Conservation (phyloP, 2,888 invertebrate genomes). For the Gibbula magus region DNA sequence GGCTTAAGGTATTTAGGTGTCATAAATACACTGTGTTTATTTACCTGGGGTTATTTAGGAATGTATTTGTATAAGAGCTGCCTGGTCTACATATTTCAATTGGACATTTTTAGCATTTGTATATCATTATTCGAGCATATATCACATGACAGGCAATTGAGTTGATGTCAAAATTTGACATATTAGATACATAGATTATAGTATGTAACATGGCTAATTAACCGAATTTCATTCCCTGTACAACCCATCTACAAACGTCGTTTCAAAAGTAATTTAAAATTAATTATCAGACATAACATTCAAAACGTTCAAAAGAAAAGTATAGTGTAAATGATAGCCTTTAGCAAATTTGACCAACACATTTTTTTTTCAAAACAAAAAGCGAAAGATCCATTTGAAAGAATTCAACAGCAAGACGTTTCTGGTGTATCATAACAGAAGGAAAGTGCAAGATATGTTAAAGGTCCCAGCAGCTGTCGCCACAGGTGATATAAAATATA, state of each 20-base stretch:
- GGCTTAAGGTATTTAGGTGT: constrained; percentile 11
- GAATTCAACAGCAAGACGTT: not conserved
- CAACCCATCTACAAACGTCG: too few species aligned
- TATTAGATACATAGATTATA: too few species aligned
- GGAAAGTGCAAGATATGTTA: not conserved
- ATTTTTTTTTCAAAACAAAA: not conserved
- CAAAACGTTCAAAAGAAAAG: not conserved
- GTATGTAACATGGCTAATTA: too few species aligned
- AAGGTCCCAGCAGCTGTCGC: not conserved
- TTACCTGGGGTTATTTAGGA: not conserved
- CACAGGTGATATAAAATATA: not conserved
- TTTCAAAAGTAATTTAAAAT: not conserved
- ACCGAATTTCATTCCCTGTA: too few species aligned
- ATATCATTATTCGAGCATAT: not conserved
- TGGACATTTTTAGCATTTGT: not conserved
- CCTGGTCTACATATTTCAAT: not conserved
- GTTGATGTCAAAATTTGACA: too few species aligned
- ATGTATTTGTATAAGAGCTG: not conserved
- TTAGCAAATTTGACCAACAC: not conserved
- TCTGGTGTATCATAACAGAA: not conserved
- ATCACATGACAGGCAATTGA: not conserved
- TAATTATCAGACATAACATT: not conserved
- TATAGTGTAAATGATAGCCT: not conserved
- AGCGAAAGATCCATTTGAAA: not conserved
- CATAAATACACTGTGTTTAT: not conserved